phyloP scores from a whole-genome alignment of 2,888 invertebrate genomes.

The Pseudococcus viburni region DNA sequence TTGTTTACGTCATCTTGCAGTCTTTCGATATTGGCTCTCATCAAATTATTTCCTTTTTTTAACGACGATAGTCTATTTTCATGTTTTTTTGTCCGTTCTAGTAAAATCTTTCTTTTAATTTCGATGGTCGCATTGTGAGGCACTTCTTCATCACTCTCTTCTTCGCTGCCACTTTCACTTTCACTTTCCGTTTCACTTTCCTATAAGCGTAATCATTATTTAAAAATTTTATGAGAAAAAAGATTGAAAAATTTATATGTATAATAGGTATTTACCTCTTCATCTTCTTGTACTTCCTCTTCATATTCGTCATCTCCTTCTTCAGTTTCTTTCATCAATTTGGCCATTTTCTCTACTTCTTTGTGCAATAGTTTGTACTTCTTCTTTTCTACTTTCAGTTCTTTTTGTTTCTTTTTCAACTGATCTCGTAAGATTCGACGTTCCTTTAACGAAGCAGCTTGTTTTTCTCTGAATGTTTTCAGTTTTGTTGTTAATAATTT shows the following conservation, averaged over 20 bases:
- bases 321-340: conserved; percentile 85
- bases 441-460: conserved; percentile 83
- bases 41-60: conserved; percentile 89
- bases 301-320: conserved; percentile 81
- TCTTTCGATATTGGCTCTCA: conserved; percentile 90
- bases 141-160: conserved; percentile 79
- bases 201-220: conserved; percentile 61
- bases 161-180: conserved; percentile 76
- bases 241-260: too few relatives aligned
- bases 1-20: conserved; percentile 88
- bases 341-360: conserved; percentile 93
- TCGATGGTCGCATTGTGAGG: conserved; percentile 79
- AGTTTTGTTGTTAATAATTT: conserved; percentile 76
- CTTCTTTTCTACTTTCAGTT: conserved; percentile 84
- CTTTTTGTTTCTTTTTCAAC: conserved; percentile 84
- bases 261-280: conserved; percentile 70
- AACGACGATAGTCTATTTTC: conserved; percentile 85
- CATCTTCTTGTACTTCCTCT: conserved; percentile 76
- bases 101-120: conserved; percentile 79
- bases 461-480: conserved; percentile 76
- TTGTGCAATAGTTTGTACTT: conserved; percentile 87
- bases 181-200: conserved; percentile 78
- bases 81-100: conserved; percentile 78
- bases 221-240: too few relatives aligned
- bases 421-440: conserved; percentile 83